phyloP scores from a whole-genome alignment of 2,888 invertebrate genomes.

The Leuctra nigra region DNA sequence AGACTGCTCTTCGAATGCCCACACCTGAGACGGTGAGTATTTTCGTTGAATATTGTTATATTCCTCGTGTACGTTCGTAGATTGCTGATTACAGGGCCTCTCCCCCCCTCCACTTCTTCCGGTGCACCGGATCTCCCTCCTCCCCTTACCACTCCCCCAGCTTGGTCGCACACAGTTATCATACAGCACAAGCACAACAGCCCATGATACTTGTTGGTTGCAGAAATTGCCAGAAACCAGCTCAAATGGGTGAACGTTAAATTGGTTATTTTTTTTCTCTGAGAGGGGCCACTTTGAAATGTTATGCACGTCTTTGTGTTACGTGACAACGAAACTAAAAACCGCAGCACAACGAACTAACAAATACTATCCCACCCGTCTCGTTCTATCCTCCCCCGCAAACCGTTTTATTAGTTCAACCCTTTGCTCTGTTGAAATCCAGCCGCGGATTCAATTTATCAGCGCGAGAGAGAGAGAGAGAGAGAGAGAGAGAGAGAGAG shows the following conservation, averaged over 20 bases:
- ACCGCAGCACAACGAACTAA: neutral
- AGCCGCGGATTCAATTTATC: too few species aligned
- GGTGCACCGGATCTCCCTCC: neutral
- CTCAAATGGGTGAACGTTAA: conserved; percentile 4
- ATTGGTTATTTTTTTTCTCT: conserved; percentile 5
- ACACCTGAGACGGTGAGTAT: too few species aligned
- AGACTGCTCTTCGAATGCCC: too few species aligned
- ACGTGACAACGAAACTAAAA: neutral
- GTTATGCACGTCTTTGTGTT: conserved; percentile 9
- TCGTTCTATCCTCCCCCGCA: neutral
- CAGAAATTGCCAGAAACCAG: too few species aligned
- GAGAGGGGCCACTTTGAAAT: neutral
- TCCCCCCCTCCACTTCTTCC: neutral
- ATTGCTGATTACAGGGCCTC: conserved; percentile 1
- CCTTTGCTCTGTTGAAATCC: too few species aligned
- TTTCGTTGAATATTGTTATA: too few species aligned
- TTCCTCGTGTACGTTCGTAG: too few species aligned
- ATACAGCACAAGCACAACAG: conserved; percentile 1
- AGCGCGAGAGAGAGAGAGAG: too few species aligned
- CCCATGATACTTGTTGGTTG: too few species aligned
- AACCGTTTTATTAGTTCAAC: neutral
- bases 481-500: too few species aligned
- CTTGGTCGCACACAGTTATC: neutral
- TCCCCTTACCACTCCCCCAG: neutral
- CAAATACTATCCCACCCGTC: neutral